Base-by-base conservation (phyloP, 2,888 invertebrate genomes). In the Stenchaetothrips biformis region DNA sequence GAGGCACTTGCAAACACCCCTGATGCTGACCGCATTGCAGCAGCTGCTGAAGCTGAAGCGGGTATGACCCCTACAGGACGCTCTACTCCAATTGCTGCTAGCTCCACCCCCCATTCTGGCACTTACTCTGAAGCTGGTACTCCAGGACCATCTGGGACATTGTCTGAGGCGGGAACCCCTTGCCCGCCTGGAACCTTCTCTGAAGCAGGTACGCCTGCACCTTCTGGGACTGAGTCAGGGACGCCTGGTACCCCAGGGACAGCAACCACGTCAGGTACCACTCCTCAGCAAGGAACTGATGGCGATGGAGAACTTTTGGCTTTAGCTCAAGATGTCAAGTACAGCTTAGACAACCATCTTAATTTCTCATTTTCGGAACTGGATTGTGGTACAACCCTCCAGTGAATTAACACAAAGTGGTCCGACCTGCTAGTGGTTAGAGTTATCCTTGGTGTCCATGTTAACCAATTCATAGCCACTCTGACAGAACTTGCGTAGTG, bases 261-360 rank as follows among this genome's bases (percentile, higher is more conserved):
- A 2, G 25, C 67, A 25, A 25, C 25, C 21, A 21, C 67, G 7
- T 74, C 67, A 25, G 67, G 67, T 21, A 74, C 67, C 67, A 74
- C 67, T 11, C 67, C 67, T 9, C 67, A 74, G 67, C 67, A 74
- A 25, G 67, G 67, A 7, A 25, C 67, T 21, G 67, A 74, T 11
- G 67, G 67, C 25, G 67, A 74, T 11, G 67, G 67, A 25, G 67
- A 74, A 7, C 67, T 74, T 21, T 25, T 74, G 67, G 67, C 67
- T 7, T 25, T 74, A 25, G 67, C 67, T 7, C 67, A 74, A 11
- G 67, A 74, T 74, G 67, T 74, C 25, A 74, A 74, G 67, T 74
- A 74, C 67, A 74, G 67, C 67, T 74, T 74, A 25, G 67, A 74
- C 11, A 74, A 74, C 67, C 67, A 74, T 21, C 67, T 74, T 25